phyloP scores from a whole-genome alignment of 2,797 vertebrate species.

The Adrianichthys oophorus region DNA sequence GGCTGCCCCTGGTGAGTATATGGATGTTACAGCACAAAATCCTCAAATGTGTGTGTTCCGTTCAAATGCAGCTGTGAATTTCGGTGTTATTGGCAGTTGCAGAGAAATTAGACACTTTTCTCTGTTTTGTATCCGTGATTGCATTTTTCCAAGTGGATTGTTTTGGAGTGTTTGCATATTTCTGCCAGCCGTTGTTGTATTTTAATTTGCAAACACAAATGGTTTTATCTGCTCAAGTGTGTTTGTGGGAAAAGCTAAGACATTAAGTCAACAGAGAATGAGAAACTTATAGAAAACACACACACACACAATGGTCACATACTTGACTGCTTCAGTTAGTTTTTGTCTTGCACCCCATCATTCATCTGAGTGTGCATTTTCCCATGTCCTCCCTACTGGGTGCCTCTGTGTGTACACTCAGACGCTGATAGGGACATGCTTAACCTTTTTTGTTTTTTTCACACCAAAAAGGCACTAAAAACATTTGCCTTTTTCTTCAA shows the following conservation, averaged over 20 bases:
- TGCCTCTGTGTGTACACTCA: slow-evolving; percentile 56
- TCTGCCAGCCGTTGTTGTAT: not conserved
- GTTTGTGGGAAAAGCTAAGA: slow-evolving; percentile 7
- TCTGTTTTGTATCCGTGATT: not conserved
- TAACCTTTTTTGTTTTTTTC: slow-evolving; percentile 73
- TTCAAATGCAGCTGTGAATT: slow-evolving; percentile 32
- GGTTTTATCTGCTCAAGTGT: slow-evolving; percentile 9
- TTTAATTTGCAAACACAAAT: not conserved
- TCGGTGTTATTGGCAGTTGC: slow-evolving; percentile 13
- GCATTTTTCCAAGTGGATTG: not conserved
- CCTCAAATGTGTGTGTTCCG: slow-evolving; percentile 47
- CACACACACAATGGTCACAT: slow-evolving; percentile 41
- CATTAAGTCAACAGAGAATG: not conserved
- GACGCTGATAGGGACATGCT: slow-evolving; percentile 71
- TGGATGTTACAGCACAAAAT: slow-evolving; percentile 58
- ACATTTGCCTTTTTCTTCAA: slow-evolving; percentile 58
- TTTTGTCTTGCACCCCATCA: slow-evolving; percentile 43
- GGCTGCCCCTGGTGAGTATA: slow-evolving; percentile 64
- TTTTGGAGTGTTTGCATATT: not conserved
- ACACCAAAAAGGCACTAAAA: slow-evolving; percentile 55
- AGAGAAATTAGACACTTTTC: slow-evolving; percentile 1
- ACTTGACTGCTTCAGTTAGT: slow-evolving; percentile 65
- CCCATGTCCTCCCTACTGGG: slow-evolving; percentile 66
- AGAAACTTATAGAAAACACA: slow-evolving; percentile 17
- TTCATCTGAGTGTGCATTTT: slow-evolving; percentile 48